Evolutionary conservation across 2,797 vertebrate species (phyloP).

Genomic region (Molossus molossus): DNA sequence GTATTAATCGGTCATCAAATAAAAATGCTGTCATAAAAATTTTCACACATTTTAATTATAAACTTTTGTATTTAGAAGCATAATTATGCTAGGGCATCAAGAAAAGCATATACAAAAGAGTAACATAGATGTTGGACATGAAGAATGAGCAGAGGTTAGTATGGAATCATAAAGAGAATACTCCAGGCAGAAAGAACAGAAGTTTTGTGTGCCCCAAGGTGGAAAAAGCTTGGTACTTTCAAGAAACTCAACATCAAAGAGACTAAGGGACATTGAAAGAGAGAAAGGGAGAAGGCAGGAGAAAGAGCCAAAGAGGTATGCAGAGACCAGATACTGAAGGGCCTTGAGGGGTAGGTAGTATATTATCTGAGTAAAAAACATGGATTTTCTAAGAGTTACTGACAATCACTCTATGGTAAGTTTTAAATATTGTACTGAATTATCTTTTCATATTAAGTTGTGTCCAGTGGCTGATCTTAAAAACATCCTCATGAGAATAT

Average conservation of each 20-base stretch:
- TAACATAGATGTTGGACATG: not conserved
- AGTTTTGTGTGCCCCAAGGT: not conserved
- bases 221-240: not conserved
- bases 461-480: not conserved
- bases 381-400: not conserved
- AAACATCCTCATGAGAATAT: not conserved
- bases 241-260: not conserved
- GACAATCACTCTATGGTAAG: not conserved
- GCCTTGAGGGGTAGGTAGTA: not conserved
- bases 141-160: slow-evolving; percentile 15
- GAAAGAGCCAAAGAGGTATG: not conserved
- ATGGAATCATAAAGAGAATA: not conserved
- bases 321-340: not conserved
- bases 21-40: not conserved
- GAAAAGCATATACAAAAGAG: not conserved
- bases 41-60: not conserved
- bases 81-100: not conserved
- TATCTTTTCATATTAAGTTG: not conserved
- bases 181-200: not conserved
- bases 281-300: not conserved
- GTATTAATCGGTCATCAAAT: not conserved
- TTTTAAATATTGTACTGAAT: not conserved
- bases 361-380: not conserved
- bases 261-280: too few species aligned
- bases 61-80: not conserved